Evolutionary conservation across 2,113 vertebrate genomes (phyloP).

Genomic region (Phodopus roborovskii): DNA sequence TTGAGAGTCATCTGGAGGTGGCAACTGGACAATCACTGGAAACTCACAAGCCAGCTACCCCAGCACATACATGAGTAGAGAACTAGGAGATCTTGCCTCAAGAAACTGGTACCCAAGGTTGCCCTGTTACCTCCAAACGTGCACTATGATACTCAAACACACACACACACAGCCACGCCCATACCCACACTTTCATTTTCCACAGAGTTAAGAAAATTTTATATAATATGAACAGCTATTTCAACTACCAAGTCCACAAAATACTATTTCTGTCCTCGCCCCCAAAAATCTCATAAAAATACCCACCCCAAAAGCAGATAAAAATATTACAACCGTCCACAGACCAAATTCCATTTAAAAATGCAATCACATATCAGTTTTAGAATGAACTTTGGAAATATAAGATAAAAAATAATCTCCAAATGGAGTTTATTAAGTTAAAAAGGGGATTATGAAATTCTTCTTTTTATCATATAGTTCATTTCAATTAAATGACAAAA

Average conservation of each 20-base stretch:
- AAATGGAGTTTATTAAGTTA: not conserved
- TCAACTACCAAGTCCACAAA: not conserved
- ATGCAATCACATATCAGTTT: not conserved
- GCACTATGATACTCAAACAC: not conserved
- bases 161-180: not conserved
- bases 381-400: slow-evolving; percentile 20
- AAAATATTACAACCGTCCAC: not conserved
- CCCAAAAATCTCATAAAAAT: not conserved
- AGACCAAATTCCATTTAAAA: not conserved
- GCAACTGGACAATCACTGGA: not conserved
- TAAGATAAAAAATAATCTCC: not conserved
- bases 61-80: not conserved
- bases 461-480: slow-evolving; percentile 14
- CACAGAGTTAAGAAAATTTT: not conserved
- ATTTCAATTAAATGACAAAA: slow-evolving; percentile 50
- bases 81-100: not conserved
- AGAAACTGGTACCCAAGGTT: not conserved
- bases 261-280: not conserved
- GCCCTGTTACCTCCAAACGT: not conserved
- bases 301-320: not conserved
- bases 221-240: not conserved
- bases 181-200: not conserved
- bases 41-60: too few relatives aligned
- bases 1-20: not conserved
- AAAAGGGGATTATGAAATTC: not conserved